phyloP scores from a whole-genome alignment of 2,113 vertebrate genomes.

The Chiloscyllium plagiosum region DNA sequence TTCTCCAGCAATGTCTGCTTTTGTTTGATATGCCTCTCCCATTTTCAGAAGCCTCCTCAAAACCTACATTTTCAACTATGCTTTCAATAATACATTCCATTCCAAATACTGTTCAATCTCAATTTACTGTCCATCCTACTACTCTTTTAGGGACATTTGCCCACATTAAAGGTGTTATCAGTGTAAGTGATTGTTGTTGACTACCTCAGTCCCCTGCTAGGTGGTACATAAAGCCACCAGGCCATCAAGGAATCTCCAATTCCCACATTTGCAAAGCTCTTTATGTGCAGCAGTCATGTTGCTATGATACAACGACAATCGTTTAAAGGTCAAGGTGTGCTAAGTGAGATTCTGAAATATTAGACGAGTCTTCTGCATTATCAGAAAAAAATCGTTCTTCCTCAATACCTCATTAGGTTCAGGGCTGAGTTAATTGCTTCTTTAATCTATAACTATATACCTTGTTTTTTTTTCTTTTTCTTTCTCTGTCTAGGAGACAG shows the following conservation, averaged over 20 bases:
- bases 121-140: neutral
- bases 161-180: neutral
- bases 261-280: conserved; percentile 12
- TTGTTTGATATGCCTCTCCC: too few relatives aligned
- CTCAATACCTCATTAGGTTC: conserved; percentile 4
- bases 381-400: conserved; percentile 10
- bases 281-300: neutral
- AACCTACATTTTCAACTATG: neutral
- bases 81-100: too few relatives aligned
- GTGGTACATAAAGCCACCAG: neutral
- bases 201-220: neutral
- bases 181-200: neutral
- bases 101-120: neutral
- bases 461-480: neutral
- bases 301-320: conserved; percentile 35
- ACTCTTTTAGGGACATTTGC: neutral
- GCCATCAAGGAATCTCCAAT: neutral
- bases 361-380: neutral
- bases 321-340: conserved; percentile 27
- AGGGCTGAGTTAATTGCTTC: conserved; percentile 16
- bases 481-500: neutral
- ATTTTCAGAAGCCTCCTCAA: neutral
- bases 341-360: conserved; percentile 26
- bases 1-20: too few relatives aligned
- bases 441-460: conserved; percentile 5